These are phyloP conservation scores for Acrobasis suavella DNA, from an alignment of 2,888 invertebrate genomes.

Conservation along the genomic window DNA sequence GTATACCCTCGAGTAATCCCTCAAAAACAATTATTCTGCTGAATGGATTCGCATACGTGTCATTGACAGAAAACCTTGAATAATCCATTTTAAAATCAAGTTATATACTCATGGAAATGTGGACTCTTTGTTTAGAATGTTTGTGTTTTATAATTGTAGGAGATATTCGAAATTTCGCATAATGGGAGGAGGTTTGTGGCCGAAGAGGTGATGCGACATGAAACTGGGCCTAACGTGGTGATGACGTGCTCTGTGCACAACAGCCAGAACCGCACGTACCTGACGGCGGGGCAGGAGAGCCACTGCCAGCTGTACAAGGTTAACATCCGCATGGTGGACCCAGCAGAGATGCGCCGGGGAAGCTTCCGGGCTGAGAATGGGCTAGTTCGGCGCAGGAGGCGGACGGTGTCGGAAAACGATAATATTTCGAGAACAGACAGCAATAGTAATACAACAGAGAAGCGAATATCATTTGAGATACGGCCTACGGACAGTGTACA, in stretches of 20 bases:
- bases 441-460: conserved; percentile 71
- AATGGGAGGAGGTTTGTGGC: conserved; percentile 92
- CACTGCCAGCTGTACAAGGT: conserved; percentile 94
- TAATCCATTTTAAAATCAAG: conserved; percentile 28
- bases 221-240: conserved; percentile 93
- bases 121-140: neutral
- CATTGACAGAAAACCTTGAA: conserved; percentile 41
- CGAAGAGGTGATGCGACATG: conserved; percentile 93
- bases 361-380: conserved; percentile 80
- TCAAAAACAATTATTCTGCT: conserved; percentile 22
- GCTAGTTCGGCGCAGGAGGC: conserved; percentile 66
- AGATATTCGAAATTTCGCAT: conserved; percentile 95
- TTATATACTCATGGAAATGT: conserved; percentile 24
- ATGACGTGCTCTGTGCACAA: conserved; percentile 94
- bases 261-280: conserved; percentile 87
- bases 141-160: conserved; percentile 80
- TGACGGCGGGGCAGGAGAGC: conserved; percentile 96
- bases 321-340: conserved; percentile 80
- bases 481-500: conserved; percentile 91
- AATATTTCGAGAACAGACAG: conserved; percentile 72
- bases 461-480: conserved; percentile 88
- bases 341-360: conserved; percentile 81
- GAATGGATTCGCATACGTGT: conserved; percentile 50
- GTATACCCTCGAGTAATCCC: conserved; percentile 54
- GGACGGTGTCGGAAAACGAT: conserved; percentile 81